Conservation (phyloP, 1,140 invertebrate species). For the Macrotrachela quadricornifera region DNA sequence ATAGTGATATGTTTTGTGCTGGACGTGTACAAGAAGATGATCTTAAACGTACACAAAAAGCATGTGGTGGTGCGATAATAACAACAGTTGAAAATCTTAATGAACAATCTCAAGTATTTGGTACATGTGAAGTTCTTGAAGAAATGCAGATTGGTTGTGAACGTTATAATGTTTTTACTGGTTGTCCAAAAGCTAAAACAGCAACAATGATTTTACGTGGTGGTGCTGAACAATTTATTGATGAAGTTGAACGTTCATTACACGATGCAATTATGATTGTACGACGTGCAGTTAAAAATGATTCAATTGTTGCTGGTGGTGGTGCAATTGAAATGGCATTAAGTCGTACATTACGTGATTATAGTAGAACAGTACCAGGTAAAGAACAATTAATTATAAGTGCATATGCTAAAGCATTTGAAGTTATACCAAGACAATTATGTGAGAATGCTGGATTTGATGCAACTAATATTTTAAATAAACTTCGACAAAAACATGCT, state of each 20-base stretch:
- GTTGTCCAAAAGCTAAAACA: constrained; percentile 76
- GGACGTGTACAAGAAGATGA: constrained; percentile 90
- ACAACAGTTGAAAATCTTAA: constrained; percentile 67
- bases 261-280: constrained; percentile 99
- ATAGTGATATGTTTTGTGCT: constrained; percentile 82
- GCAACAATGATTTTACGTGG: constrained; percentile 85
- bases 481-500: constrained; percentile 81
- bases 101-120: constrained; percentile 40
- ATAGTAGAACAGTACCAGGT: constrained; percentile 69
- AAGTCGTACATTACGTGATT: constrained; percentile 66
- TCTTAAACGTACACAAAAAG: constrained; percentile 77
- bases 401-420: constrained; percentile 76
- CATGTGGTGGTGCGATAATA: constrained; percentile 83
- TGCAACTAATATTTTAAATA: constrained; percentile 88
- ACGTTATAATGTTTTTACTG: constrained; percentile 53
- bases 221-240: constrained; percentile 92
- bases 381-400: constrained; percentile 87
- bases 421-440: constrained; percentile 77
- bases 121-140: constrained; percentile 64
- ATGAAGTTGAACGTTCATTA: constrained; percentile 89
- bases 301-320: constrained; percentile 45
- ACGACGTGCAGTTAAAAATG: constrained; percentile 63
- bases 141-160: constrained; percentile 86
- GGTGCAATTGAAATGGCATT: constrained; percentile 98
- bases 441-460: constrained; percentile 98